phyloP scores from a whole-genome alignment of 2,113 vertebrate species.

The Elaphurus davidianus region DNA sequence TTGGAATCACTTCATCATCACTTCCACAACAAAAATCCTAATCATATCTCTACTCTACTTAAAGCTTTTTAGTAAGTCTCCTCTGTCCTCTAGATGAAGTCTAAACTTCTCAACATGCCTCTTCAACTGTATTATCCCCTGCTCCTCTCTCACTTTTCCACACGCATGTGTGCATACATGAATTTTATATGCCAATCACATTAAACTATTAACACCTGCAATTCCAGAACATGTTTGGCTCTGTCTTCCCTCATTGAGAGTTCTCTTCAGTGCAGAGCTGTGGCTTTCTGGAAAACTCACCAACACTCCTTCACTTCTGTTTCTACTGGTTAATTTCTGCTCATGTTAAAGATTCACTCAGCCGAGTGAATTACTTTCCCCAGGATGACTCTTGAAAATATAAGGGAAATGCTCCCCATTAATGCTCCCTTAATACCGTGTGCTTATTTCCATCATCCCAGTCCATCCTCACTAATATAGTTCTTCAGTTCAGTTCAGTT shows the following conservation, averaged over 20 bases:
- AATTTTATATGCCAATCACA: not conserved
- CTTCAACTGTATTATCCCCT: not conserved
- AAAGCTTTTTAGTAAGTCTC: not conserved
- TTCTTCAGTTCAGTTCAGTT: not conserved
- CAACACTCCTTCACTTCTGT: not conserved
- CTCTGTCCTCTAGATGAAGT: not conserved
- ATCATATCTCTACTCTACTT: not conserved
- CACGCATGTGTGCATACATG: not conserved
- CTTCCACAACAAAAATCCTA: not conserved
- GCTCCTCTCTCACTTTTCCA: not conserved
- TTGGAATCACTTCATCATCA: not conserved
- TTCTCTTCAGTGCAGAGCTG: not conserved
- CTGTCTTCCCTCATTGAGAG: not conserved
- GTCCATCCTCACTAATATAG: not conserved
- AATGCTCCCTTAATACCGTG: not conserved
- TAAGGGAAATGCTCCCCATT: not conserved
- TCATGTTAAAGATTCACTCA: not conserved
- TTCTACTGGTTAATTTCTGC: not conserved
- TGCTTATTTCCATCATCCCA: not conserved
- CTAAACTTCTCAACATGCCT: not conserved
- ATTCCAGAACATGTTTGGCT: not conserved
- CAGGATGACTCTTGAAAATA: not conserved
- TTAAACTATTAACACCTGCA: not conserved
- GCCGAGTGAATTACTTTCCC: not conserved
- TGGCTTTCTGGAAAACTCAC: not conserved